Percentiles rank a stretch among this genome's conserved stretches.
phyloP scores from a whole-genome alignment of 2,888 invertebrate genomes.

The Clostera curtula region DNA sequence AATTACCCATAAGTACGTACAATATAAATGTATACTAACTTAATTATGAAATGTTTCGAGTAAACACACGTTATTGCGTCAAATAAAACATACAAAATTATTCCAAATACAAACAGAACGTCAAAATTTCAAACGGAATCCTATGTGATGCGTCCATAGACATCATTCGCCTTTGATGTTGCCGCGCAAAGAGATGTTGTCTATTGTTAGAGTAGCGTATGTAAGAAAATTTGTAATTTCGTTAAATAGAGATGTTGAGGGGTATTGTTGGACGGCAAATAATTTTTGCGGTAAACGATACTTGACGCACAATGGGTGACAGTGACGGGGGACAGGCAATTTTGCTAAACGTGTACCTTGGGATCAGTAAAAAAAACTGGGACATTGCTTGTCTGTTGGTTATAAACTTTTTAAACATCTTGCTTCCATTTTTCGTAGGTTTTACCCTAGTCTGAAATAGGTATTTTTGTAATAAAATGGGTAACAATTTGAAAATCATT shows the following conservation, averaged over 20 bases:
- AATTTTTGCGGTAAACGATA: slow-evolving; percentile 73
- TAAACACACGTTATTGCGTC: not conserved
- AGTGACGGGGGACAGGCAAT: slow-evolving; percentile 49
- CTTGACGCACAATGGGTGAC: slow-evolving; percentile 56
- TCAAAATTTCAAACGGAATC: slow-evolving; percentile 14
- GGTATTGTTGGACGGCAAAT: slow-evolving; percentile 52
- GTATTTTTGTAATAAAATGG: no score
- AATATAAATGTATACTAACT: no score
- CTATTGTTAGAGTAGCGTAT: slow-evolving; percentile 22
- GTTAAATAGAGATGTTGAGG: slow-evolving; percentile 63
- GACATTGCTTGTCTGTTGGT: no score
- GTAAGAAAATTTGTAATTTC: slow-evolving; percentile 58
- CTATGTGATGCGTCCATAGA: slow-evolving; percentile 11
- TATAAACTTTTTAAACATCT: no score
- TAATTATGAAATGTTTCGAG: no score
- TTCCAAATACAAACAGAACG: slow-evolving; percentile 11
- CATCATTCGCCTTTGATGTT: slow-evolving; percentile 33
- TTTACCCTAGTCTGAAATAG: no score
- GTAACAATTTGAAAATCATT: no score
- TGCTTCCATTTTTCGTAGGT: no score
- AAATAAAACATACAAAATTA: slow-evolving; percentile 2
- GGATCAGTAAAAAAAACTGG: no score
- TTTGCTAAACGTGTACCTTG: slow-evolving; percentile 27
- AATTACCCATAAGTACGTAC: no score
- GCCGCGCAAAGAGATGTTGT: slow-evolving; percentile 27